Percentiles rank a stretch among this genome's conserved stretches.
These are phyloP conservation scores for Drosophila aldrichi DNA, from an alignment of 2,888 invertebrate genomes.

Conservation along the genomic window DNA sequence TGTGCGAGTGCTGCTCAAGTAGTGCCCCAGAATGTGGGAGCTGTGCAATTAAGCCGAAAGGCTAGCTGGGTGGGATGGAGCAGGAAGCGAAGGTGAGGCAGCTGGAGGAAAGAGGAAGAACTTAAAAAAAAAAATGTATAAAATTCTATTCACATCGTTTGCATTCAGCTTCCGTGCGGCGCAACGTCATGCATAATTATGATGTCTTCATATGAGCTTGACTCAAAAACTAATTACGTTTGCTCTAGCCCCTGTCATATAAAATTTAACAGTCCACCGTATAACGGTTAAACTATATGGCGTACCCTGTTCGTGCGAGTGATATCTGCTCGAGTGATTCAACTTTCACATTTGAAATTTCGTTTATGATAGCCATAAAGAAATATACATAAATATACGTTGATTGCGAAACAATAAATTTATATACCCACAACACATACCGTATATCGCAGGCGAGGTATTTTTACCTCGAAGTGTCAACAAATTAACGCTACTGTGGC, in stretches of 20 bases:
- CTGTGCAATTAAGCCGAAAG: conserved; percentile 50
- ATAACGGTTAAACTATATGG: background rate
- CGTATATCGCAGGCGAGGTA: background rate
- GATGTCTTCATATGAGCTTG: conserved; percentile 9
- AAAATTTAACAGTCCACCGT: background rate
- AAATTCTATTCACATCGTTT: conserved; percentile 10
- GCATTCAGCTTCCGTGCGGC: conserved; percentile 6
- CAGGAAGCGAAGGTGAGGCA: background rate
- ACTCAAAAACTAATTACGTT: conserved; percentile 7
- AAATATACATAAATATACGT: background rate
- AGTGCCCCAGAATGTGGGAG: conserved; percentile 34
- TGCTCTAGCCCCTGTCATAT: background rate
- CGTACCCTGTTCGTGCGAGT: background rate
- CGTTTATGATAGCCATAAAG: background rate
- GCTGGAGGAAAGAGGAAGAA: background rate
- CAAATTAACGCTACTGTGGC: conserved; percentile 1
- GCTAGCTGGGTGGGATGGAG: conserved; percentile 2
- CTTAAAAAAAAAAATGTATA: background rate
- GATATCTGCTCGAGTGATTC: conserved; percentile 3
- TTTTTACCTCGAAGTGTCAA: background rate
- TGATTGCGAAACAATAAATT: background rate
- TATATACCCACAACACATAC: no score
- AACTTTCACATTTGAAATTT: background rate
- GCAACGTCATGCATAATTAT: conserved; percentile 3
- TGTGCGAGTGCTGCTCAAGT: conserved; percentile 26